These are phyloP conservation scores for Hyaena hyaena DNA, from an alignment of 2,113 vertebrate genomes.

Conservation along the genomic window DNA sequence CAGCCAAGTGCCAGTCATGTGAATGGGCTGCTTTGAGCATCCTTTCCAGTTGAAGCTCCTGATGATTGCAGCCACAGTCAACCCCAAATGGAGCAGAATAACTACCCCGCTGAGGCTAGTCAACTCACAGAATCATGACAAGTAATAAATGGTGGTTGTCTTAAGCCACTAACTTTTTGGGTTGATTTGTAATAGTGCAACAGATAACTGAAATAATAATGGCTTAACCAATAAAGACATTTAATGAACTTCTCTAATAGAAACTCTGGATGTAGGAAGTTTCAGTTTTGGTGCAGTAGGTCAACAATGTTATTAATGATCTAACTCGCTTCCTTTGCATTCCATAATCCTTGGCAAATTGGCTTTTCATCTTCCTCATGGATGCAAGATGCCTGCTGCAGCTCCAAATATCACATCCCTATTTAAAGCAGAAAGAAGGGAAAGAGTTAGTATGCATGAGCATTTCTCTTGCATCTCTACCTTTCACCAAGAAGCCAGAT, in stretches of 20 bases:
- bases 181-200: not conserved
- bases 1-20: too few species aligned
- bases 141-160: not conserved
- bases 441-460: not conserved
- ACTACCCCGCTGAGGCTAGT: not conserved
- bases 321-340: not conserved
- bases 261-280: not conserved
- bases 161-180: not conserved
- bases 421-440: not conserved
- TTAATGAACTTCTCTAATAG: not conserved
- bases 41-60: not conserved
- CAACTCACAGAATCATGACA: not conserved
- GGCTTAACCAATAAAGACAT: not conserved
- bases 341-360: not conserved
- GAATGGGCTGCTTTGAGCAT: not conserved
- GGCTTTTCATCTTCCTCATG: not conserved
- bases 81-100: not conserved
- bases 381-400: not conserved
- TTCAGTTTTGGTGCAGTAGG: not conserved
- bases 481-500: not conserved
- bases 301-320: not conserved
- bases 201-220: not conserved
- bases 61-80: not conserved
- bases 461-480: not conserved
- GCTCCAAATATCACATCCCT: not conserved